Evolutionary conservation across 2,113 vertebrate genomes (phyloP), one percentile per base, ranked within the genome.

Genomic region (Podarcis cretensis): DNA sequence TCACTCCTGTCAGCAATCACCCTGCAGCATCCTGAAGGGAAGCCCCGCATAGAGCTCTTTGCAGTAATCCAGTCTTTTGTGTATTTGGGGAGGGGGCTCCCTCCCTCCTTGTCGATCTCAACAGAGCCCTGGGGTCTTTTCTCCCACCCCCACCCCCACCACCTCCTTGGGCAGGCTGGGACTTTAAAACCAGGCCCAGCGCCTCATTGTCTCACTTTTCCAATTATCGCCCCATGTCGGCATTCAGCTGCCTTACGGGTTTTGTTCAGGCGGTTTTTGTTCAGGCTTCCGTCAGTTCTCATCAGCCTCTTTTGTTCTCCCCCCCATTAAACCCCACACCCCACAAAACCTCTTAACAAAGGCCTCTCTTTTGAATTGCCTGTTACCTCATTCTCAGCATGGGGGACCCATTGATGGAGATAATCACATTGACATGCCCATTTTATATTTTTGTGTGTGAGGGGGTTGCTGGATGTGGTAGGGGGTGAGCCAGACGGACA

Each of bases 241-340:
- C 94, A 96, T 95, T 95, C 94, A 95, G 92, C 89, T 91, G 90
- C 94, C 95, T 92, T 93, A 92, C 48, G 48, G 93, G 94, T 93
- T 95, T 95, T 95, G 94, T 95, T 94, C 94, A 83, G 90, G 93
- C 94, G 48, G 93, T 94, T 93, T 95, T 95, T 95, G 94, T 95
- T 94, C 94, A 83, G 91, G 93, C 94, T 94, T 94, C 93, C 93
- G 94, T 95, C 94, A 94, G 92, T 93, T 93, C 94, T 94, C 92
- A 92, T 95, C 95, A 94, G 90, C 93, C 92, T 66, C 94, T 89
- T 92, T 92, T 91, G 90, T 91, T 84, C 91, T 88, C 92, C 91
- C 93, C 93, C 92, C 93, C 3, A 76, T 93, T 84, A 88, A 89
- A 89, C 92, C 92, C 92, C 92, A 14, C 59, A 63, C 12, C n/a